Base-by-base conservation (phyloP, 2,888 invertebrate species). In the Taphrorychus bicolor region DNA sequence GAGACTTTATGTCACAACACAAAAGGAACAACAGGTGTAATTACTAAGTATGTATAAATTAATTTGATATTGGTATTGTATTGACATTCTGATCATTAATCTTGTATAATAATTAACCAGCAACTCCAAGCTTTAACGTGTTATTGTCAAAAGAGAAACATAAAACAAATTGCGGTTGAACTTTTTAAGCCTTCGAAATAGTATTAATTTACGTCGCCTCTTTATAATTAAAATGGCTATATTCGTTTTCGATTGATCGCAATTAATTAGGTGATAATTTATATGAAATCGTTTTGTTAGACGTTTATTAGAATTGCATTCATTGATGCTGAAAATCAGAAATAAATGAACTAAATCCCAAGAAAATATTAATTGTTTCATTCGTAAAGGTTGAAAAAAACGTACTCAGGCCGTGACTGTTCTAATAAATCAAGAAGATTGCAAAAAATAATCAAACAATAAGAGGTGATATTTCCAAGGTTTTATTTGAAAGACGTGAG, bases 381-480 rank as follows among this genome's bases (percentile, higher is more conserved):
- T 45, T 59, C n/a, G 32, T 19, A 24, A 51, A 59, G n/a, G n/a
- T n/a, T n/a, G n/a, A n/a, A 51, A 59, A 32, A 1, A 32, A 2
- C 32, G 1, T 3, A 9, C 3, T 1, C 3, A 32, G 11, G 7
- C 32, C 32, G 11, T 32, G 7, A 32, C 32, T 32, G 7, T 11
- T 7, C 7, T 32, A 32, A 32, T 32, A 32, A 11, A 32, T 1
- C 3, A 32, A 32, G 11, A 32, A 32, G 1, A 11, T 2, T 32
- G 1, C 32, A 1, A 11, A 32, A 5, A 45, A 45, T 17, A 45
- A 61, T 21, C 5, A 42, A 53, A 52, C 22, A 53, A 21, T 19
- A 51, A 23, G 23, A 53, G 52, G n/a, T 42, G 14, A 59, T 52
- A 22, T 42, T 32, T 62, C 57, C 63, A 63, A 57, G 57, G 56